Conservation (phyloP, 2,113 vertebrate species). For the Onychostruthus taczanowskii region DNA sequence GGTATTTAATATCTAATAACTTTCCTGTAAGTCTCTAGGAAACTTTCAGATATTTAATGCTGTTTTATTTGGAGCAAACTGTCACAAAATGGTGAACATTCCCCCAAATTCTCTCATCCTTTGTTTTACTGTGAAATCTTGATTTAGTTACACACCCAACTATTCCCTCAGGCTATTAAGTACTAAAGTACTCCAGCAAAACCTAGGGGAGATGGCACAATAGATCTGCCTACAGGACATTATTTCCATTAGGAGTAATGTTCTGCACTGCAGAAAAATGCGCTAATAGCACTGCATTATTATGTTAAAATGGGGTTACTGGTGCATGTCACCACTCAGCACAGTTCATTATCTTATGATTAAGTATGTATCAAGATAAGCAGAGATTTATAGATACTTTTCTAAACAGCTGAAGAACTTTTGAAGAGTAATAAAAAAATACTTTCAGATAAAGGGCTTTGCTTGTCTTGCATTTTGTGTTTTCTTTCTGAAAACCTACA, state of each 20-base stretch:
- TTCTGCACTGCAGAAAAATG: slow-evolving; percentile 50
- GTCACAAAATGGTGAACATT: slow-evolving; percentile 46
- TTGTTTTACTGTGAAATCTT: slow-evolving; percentile 57
- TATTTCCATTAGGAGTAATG: slow-evolving; percentile 12
- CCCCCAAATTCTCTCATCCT: slow-evolving; percentile 29
- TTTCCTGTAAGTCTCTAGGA: slow-evolving; percentile 50
- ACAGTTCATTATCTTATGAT: slow-evolving; percentile 28
- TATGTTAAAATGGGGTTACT: slow-evolving; percentile 41
- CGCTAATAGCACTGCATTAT: slow-evolving; percentile 26
- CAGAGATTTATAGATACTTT: not conserved
- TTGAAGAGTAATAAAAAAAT: not conserved
- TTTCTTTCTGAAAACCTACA: slow-evolving; percentile 1
- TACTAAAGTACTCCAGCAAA: slow-evolving; percentile 16
- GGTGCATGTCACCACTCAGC: not conserved
- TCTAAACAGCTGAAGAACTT: not conserved
- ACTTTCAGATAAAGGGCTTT: not conserved
- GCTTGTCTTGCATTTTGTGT: not conserved
- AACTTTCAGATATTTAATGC: slow-evolving; percentile 50
- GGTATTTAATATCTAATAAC: slow-evolving; percentile 53
- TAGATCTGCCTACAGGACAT: slow-evolving; percentile 23
- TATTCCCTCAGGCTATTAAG: slow-evolving; percentile 38
- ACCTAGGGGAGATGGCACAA: slow-evolving; percentile 29
- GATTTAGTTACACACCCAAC: slow-evolving; percentile 33
- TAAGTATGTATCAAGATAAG: slow-evolving; percentile 14
- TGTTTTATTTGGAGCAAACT: slow-evolving; percentile 56